A percentile compares a stretch with the other conserved stretches of the same genome.
These are phyloP conservation scores for Ephydatia muelleri DNA, from an alignment of 37 sponge, comb jelly and placozoan genomes.

Conservation along the genomic window DNA sequence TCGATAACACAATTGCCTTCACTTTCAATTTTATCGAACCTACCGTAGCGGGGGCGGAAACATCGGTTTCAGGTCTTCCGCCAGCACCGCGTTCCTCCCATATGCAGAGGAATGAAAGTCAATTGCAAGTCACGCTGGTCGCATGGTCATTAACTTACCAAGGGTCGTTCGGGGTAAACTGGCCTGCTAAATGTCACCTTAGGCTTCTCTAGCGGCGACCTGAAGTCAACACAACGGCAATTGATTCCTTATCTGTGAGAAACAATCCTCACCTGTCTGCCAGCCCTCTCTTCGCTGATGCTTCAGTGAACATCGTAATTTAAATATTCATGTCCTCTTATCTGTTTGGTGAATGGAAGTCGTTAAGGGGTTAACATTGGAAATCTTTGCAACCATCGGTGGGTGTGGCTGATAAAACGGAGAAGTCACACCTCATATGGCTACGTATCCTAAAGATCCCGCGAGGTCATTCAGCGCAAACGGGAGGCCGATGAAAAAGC, in stretches of 20 bases:
- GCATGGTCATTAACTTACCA: not conserved
- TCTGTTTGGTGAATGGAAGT: not conserved
- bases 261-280: not conserved
- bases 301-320: not conserved
- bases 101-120: not conserved
- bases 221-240: not conserved
- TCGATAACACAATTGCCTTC: not conserved
- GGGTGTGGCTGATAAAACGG: constrained; percentile 1
- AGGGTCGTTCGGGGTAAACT: not conserved
- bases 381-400: not conserved
- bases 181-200: not conserved
- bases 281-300: not conserved
- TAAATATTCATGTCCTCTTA: not conserved
- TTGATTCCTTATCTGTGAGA: not conserved
- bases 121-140: not conserved
- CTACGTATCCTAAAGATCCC: not conserved
- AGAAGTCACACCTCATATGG: not conserved
- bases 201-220: not conserved
- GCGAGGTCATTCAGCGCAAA: constrained; percentile 33
- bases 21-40: not conserved
- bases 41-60: not conserved
- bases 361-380: constrained; percentile 6
- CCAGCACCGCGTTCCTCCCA: not conserved
- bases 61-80: not conserved
- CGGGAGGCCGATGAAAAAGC: constrained; percentile 49